Evolutionary conservation across 2,113 vertebrate species (phyloP), one percentile per base, ranked within the genome.

Genomic region (Periophthalmus modestus): DNA sequence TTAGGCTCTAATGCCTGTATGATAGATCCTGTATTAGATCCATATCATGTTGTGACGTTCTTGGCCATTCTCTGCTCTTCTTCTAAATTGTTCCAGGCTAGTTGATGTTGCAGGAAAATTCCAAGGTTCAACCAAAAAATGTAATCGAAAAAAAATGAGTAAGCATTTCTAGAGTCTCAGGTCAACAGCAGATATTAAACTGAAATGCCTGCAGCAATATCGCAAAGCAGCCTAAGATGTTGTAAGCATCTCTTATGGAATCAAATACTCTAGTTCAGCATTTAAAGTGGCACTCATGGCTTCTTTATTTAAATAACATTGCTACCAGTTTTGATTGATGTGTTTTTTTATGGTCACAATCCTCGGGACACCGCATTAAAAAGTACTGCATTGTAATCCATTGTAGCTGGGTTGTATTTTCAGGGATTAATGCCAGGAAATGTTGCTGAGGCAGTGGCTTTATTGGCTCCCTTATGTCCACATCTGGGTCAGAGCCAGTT

Each of bases 401-500:
- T 24, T 78, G 76, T 62, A 62, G 65, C 81, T 85, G 73, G 83
- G 74, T 15, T 72, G 52, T 59, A 62, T 62, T 39, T 48, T 68
- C 48, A 67, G 73, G 69, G 79, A 80, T 82, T 83, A 82, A 78
- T 84, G 81, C 69, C 77, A 78, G 0, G 66, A 21, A 69, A 87
- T 65, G 69, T 76, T 90, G 86, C 82, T 84, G 88, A 88, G 57
- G 5, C 1, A 24, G 67, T 65, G 54, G 21, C 15, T 82, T 72
- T 67, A 78, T 72, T 61, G 77, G 58, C 74, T 73, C 82, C 75
- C 82, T 43, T 65, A 65, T 79, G 72, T 75, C 77, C 72, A 66
- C 67, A 72, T 75, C 79, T 87, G 76, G 67, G 74, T 18, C 69
- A 59, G 63, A 62, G 81, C 73, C 78, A 78, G 69, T 24, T 66